Evolutionary conservation across 2,888 invertebrate genomes (phyloP).

Genomic region (Lomographa bimaculata): DNA sequence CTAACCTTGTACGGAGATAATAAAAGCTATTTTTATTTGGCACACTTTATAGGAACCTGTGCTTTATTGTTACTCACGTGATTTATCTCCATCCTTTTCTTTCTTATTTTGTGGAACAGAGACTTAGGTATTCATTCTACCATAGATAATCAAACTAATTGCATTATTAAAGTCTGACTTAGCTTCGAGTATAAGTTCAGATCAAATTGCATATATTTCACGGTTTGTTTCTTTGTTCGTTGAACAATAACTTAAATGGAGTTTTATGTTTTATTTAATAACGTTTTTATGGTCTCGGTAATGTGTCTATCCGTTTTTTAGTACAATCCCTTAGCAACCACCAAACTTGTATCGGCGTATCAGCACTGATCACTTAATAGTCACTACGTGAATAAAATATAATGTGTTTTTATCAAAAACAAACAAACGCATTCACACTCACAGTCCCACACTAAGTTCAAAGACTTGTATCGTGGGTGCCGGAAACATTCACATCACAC

Average conservation of each 20-base stretch:
- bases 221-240: conserved; percentile 22
- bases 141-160: conserved; percentile 22
- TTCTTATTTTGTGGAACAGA: conserved; percentile 6
- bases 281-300: background rate
- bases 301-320: no score
- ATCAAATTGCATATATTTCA: conserved; percentile 23
- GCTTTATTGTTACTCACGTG: conserved; percentile 16
- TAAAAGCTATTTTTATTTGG: conserved; percentile 35
- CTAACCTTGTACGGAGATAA: conserved; percentile 31
- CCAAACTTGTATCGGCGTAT: no score
- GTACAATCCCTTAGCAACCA: no score
- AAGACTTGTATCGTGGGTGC: no score
- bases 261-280: background rate
- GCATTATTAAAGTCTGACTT: conserved; percentile 22
- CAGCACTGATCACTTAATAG: no score
- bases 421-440: no score
- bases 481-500: no score
- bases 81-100: conserved; percentile 2
- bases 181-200: conserved; percentile 20
- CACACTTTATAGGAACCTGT: conserved; percentile 12
- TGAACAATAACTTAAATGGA: conserved; percentile 9
- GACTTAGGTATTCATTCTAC: conserved; percentile 7
- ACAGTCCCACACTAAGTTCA: no score
- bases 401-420: no score
- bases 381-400: no score